Evolutionary conservation across 2,797 vertebrate genomes (phyloP), one percentile per base, ranked within the genome.

Genomic region (Notolabrus celidotus): DNA sequence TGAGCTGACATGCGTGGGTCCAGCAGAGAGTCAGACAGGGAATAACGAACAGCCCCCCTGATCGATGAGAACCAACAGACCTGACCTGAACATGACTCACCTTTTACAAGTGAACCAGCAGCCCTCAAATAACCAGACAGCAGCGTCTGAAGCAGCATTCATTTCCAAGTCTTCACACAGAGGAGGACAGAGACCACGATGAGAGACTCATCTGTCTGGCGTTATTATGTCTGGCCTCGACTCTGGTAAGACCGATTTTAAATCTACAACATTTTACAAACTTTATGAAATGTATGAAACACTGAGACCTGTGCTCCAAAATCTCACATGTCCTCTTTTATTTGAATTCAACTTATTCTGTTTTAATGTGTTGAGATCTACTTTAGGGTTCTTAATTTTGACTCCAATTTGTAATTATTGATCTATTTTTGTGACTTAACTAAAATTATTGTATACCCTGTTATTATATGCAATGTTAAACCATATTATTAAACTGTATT

Each of bases 81-180:
- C 9, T 7, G 68, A 65, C 19, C 67, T 7, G 42, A 47, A 16
- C 7, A 25, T 72, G 71, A 85, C 34, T 83, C 82, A 75, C 6
- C 2, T n/a, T 43, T n/a, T 0, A 5, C 27, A 31, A 33, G 46
- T 12, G 10, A 52, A 3, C 14, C 19, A 0, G 31, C 31, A 74
- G 56, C 31, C 65, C 83, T 89, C 31, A 89, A 81, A 86, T 63
- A 16, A 20, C 1, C 17, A 0, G 29, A 10, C 29, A 0, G 52
- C 39, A 10, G 31, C 31, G 0, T 2, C 0, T 0, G 4, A n/a
- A n/a, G 45, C 16, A 31, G 8, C 80, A 85, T 78, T 85, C 61
- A 53, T 22, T 41, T 12, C n/a, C 12, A 9, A 10, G 49, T 0
- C 23, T 29, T 33, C 64, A 50, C 62, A 6, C 39, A 46, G 46